phyloP scores from a whole-genome alignment of 2,113 vertebrate genomes.

The Garra rufa region DNA sequence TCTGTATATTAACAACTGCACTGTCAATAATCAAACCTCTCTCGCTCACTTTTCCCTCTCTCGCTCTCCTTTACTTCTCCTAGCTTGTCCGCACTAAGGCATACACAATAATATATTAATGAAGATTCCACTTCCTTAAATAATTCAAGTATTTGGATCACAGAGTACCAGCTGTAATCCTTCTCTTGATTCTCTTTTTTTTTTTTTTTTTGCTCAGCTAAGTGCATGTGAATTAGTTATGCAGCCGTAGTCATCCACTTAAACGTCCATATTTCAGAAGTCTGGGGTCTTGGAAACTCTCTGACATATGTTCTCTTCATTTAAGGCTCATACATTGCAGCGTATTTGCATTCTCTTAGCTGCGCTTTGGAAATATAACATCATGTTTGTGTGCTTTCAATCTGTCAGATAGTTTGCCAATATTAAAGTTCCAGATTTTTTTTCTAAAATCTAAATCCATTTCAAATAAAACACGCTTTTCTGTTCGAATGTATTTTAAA shows the following conservation, averaged over 20 bases:
- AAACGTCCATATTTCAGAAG: constrained; percentile 9
- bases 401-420: background rate
- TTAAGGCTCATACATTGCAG: background rate
- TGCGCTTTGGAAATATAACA: background rate
- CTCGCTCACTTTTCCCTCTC: constrained; percentile 8
- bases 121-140: constrained; percentile 46
- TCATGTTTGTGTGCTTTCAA: background rate
- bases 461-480: background rate
- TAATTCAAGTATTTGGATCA: constrained; percentile 45
- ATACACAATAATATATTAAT: constrained; percentile 48
- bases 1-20: constrained; percentile 53
- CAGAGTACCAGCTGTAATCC: constrained; percentile 3
- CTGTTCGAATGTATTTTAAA: background rate
- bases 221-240: constrained; percentile 41
- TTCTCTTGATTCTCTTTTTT: constrained; percentile 25
- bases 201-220: constrained; percentile 1
- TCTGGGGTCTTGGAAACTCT: background rate
- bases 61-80: background rate
- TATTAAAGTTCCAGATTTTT: background rate
- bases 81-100: background rate
- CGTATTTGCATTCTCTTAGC: background rate
- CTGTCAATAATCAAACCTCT: constrained; percentile 6
- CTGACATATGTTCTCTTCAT: background rate
- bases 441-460: background rate
- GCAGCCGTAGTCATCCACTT: constrained; percentile 11